These are phyloP conservation scores for Tetropium fuscum DNA, from an alignment of 2,888 invertebrate genomes.

Conservation along the genomic window DNA sequence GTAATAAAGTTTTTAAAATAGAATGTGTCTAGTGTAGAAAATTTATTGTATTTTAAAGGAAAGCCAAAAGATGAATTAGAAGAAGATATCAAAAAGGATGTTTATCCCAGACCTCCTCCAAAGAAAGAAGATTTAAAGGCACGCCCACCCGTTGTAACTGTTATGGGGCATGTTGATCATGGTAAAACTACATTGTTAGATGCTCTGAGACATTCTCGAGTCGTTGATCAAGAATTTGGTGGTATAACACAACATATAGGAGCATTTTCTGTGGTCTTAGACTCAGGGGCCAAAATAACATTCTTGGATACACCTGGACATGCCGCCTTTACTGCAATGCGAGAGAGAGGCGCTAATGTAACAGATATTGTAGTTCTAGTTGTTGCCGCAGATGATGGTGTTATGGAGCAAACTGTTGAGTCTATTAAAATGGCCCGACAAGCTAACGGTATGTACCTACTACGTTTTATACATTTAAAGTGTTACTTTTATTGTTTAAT, in stretches of 20 bases:
- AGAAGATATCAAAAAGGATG: constrained; percentile 58
- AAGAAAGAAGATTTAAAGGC: constrained; percentile 73
- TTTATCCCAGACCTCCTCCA: constrained; percentile 76
- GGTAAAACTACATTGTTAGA: constrained; percentile 97
- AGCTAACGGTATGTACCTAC: constrained; percentile 71
- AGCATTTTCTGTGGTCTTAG: constrained; percentile 84
- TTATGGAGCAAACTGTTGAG: constrained; percentile 97
- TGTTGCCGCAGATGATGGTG: constrained; percentile 98
- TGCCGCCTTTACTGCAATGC: constrained; percentile 96
- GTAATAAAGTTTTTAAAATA: constrained; percentile 37
- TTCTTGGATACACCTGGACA: constrained; percentile 99
- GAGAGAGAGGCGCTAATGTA: constrained; percentile 91
- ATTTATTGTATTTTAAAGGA: constrained; percentile 32
- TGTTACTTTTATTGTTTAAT: constrained; percentile 20
- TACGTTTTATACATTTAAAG: background rate
- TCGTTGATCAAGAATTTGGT: constrained; percentile 94
- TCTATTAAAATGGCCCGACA: constrained; percentile 88
- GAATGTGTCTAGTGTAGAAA: constrained; percentile 41
- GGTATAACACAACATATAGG: constrained; percentile 99
- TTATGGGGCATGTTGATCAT: constrained; percentile 99
- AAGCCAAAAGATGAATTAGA: constrained; percentile 50
- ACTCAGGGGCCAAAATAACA: constrained; percentile 83
- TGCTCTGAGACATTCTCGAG: constrained; percentile 83
- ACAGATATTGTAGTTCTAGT: constrained; percentile 97
- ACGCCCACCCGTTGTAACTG: constrained; percentile 94